Conservation (phyloP, 1,140 invertebrate species). For the Calephelis virginiensis region DNA sequence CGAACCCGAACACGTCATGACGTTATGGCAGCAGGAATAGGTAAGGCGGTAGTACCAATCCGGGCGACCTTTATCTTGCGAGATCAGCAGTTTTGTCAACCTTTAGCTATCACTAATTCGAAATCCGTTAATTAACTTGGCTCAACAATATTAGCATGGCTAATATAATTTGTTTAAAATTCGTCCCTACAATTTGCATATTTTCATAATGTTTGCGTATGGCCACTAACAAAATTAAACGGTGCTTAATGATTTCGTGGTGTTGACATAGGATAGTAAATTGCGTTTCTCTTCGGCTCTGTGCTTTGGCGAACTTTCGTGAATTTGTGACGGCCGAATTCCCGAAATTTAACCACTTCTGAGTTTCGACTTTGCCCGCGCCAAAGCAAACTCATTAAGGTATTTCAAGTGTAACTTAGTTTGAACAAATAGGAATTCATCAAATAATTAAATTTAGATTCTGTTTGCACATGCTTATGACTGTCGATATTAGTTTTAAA, state of each 20-base stretch:
- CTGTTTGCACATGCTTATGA: too few species aligned
- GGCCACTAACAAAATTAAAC: constrained; percentile 12
- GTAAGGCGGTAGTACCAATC: too few species aligned
- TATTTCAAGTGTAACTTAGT: too few species aligned
- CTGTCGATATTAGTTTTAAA: too few species aligned
- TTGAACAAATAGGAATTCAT: too few species aligned
- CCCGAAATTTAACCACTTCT: background rate
- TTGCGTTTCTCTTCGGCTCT: background rate
- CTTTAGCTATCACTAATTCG: constrained; percentile 3
- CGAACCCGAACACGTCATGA: too few species aligned
- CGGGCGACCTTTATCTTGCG: too few species aligned
- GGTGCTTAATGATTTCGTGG: constrained; percentile 12
- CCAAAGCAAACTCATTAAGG: too few species aligned
- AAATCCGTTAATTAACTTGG: constrained; percentile 13
- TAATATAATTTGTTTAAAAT: constrained; percentile 17
- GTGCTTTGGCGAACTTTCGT: background rate
- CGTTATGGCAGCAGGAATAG: too few species aligned
- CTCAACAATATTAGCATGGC: constrained; percentile 10
- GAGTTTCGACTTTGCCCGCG: too few species aligned
- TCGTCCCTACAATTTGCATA: constrained; percentile 14
- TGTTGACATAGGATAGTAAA: constrained; percentile 13
- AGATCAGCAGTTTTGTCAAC: too few species aligned
- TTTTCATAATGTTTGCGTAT: constrained; percentile 15
- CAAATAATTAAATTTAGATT: too few species aligned
- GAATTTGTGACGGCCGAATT: background rate